phyloP scores from a whole-genome alignment of 1,140 invertebrate genomes.

The Orchestia grillus region DNA sequence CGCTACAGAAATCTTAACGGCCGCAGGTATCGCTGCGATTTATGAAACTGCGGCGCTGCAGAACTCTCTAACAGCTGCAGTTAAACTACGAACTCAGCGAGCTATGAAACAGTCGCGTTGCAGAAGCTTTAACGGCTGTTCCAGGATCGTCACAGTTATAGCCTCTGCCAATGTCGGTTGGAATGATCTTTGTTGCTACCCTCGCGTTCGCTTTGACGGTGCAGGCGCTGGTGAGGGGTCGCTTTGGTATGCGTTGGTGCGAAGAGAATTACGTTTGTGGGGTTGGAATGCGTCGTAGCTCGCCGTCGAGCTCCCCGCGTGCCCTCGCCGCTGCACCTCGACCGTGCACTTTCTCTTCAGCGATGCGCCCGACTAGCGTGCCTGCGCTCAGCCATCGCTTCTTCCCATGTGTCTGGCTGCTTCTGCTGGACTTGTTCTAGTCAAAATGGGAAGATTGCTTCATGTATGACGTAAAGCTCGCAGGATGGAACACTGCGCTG shows the following conservation, averaged over 20 bases:
- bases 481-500: not conserved
- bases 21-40: too few relatives aligned
- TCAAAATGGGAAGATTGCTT: not conserved
- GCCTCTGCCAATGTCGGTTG: not conserved
- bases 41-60: too few relatives aligned
- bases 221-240: not conserved
- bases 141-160: not conserved
- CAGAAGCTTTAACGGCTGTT: not conserved
- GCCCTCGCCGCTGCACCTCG: constrained; percentile 9
- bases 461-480: not conserved
- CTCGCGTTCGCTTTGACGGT: not conserved
- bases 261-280: not conserved
- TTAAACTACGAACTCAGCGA: too few relatives aligned
- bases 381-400: not conserved
- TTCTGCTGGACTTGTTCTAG: not conserved
- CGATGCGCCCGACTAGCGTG: not conserved
- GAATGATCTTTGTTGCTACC: not conserved
- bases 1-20: too few relatives aligned
- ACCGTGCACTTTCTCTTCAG: constrained; percentile 3
- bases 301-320: not conserved
- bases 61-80: too few relatives aligned
- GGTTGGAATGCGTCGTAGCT: not conserved
- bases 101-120: too few relatives aligned
- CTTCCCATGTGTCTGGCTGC: not conserved
- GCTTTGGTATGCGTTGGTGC: not conserved